phyloP scores from a whole-genome alignment of 2,888 invertebrate genomes.

The Brenthis ino region DNA sequence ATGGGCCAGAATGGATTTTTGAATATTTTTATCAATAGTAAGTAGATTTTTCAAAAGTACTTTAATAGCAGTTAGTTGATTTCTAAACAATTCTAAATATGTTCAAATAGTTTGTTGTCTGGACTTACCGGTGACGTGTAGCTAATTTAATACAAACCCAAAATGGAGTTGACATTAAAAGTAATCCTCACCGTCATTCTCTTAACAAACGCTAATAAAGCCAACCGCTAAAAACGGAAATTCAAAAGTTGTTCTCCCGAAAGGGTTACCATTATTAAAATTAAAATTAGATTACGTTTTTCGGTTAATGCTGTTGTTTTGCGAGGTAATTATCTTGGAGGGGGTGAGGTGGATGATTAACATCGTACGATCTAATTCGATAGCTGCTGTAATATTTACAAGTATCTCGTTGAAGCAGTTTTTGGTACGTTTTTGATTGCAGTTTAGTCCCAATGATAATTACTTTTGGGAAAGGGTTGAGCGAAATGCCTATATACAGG shows the following conservation, averaged over 20 bases:
- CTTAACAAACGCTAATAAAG: conserved; percentile 47
- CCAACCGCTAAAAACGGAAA: conserved; percentile 52
- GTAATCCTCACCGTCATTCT: conserved; percentile 38
- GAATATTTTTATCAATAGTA: too few species aligned
- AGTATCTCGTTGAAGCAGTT: conserved; percentile 71
- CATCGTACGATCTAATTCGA: conserved; percentile 68
- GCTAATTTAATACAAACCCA: not conserved
- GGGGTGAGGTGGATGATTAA: conserved; percentile 55
- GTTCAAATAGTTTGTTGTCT: not conserved
- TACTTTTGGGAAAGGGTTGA: conserved; percentile 78
- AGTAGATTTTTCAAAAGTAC: too few species aligned
- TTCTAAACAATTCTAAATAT: not conserved
- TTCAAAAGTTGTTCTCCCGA: conserved; percentile 55
- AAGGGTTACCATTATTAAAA: conserved; percentile 71
- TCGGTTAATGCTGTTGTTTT: conserved; percentile 68
- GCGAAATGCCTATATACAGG: conserved; percentile 50
- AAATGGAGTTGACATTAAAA: conserved; percentile 31
- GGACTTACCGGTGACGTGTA: not conserved
- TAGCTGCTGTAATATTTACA: conserved; percentile 74
- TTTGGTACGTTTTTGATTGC: conserved; percentile 79
- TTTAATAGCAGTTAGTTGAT: too few species aligned
- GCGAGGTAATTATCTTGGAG: conserved; percentile 67
- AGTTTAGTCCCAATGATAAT: conserved; percentile 76
- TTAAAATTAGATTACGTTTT: conserved; percentile 77
- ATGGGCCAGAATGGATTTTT: too few species aligned